phyloP scores from a whole-genome alignment of 2,113 vertebrate species.

The Coptodon bakossiorum region DNA sequence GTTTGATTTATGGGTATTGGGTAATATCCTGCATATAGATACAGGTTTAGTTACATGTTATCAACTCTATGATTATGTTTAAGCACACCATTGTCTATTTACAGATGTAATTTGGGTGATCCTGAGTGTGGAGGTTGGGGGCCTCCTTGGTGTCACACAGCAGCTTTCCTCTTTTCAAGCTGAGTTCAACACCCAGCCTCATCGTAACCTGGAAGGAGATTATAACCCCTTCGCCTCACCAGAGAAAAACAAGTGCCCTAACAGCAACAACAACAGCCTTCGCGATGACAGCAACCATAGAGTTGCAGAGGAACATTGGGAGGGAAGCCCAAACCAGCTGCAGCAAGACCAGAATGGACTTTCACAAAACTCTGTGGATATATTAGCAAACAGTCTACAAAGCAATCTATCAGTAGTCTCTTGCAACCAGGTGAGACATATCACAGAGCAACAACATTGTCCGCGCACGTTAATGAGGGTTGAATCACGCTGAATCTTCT shows the following conservation, averaged over 20 bases:
- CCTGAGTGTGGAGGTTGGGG: conserved; percentile 95
- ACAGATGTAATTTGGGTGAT: conserved; percentile 99
- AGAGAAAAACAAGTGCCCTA: conserved; percentile 92
- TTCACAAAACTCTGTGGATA: conserved; percentile 98
- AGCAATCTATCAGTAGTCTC: conserved; percentile 98
- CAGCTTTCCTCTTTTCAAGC: conserved; percentile 98
- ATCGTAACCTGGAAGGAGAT: conserved; percentile 93
- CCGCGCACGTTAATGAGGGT: not conserved
- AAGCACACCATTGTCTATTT: not conserved
- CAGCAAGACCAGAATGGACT: conserved; percentile 99
- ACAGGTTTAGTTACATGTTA: not conserved
- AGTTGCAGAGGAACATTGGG: conserved; percentile 89
- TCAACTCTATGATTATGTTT: not conserved
- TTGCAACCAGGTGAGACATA: conserved; percentile 91
- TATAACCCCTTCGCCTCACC: conserved; percentile 99
- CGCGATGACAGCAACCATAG: conserved; percentile 74
- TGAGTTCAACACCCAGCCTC: conserved; percentile 97
- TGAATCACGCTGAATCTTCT: not conserved
- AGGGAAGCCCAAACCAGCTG: conserved; percentile 85
- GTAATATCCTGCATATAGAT: not conserved
- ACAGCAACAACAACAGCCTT: conserved; percentile 63
- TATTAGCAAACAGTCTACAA: conserved; percentile 96
- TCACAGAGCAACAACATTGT: too few species aligned
- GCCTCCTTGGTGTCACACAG: conserved; percentile 97
- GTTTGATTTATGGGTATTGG: not conserved